Evolutionary conservation across 2,888 invertebrate genomes (phyloP).

Genomic region (Leptopterna dolabrata): DNA sequence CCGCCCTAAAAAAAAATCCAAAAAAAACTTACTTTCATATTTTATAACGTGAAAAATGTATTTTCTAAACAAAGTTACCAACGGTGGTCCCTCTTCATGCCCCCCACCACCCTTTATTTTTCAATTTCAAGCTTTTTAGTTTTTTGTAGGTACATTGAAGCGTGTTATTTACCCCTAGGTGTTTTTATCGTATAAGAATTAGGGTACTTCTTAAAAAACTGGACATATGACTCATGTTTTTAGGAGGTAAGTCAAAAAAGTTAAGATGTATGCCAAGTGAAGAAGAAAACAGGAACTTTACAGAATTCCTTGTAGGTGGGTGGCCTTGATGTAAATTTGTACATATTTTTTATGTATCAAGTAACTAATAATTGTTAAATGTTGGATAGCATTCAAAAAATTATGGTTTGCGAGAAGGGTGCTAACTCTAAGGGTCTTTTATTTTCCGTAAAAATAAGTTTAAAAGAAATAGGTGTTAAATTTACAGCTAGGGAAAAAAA

Average conservation of each 20-base stretch:
- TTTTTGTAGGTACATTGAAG: not conserved
- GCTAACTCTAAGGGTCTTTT: slow-evolving; percentile 39
- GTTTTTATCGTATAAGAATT: slow-evolving; percentile 3
- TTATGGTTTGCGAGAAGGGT: slow-evolving; percentile 32
- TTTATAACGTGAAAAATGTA: not conserved
- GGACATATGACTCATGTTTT: not conserved
- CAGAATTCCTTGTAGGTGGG: not conserved
- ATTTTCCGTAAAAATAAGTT: slow-evolving; percentile 15
- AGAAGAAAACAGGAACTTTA: not conserved
- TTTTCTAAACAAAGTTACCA: slow-evolving; percentile 14
- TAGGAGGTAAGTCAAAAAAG: not conserved
- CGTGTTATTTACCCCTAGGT: slow-evolving; percentile 25
- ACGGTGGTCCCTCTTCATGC: not conserved
- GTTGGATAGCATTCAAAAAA: slow-evolving; percentile 19
- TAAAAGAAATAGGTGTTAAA: slow-evolving; percentile 37
- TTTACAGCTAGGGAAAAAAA: slow-evolving; percentile 31
- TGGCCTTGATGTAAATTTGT: slow-evolving; percentile 31
- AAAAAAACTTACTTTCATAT: not conserved
- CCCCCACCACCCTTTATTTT: not conserved
- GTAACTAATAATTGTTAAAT: slow-evolving; percentile 15
- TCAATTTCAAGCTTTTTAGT: not conserved
- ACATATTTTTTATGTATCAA: slow-evolving; percentile 36
- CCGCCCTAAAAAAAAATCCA: not conserved
- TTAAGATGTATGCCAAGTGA: not conserved
- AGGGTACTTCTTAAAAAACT: not conserved